Evolutionary conservation across 2,888 invertebrate genomes (phyloP).

Genomic region (Metalampra italica): DNA sequence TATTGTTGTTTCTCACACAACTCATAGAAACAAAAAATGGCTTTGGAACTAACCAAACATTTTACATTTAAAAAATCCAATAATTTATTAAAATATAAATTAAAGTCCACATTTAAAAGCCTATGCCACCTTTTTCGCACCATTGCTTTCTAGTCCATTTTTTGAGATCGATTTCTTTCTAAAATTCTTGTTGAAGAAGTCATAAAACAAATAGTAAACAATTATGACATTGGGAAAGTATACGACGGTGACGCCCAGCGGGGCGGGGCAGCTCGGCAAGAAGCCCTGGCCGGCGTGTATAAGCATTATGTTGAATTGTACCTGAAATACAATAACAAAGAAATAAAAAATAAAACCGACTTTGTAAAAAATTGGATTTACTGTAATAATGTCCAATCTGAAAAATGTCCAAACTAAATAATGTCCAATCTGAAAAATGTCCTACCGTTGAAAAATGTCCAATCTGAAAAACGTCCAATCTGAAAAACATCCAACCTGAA

Average conservation of each 20-base stretch:
- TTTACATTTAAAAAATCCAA: too few relatives aligned
- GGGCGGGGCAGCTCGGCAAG: constrained; percentile 77
- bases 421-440: too few relatives aligned
- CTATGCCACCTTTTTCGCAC: constrained; percentile 12
- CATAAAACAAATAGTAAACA: constrained; percentile 84
- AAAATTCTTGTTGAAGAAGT: constrained; percentile 82
- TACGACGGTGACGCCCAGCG: constrained; percentile 64
- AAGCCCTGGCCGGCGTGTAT: constrained; percentile 75
- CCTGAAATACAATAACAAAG: constrained; percentile 54
- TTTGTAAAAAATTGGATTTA: background rate
- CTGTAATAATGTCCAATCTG: too few relatives aligned
- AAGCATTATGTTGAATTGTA: constrained; percentile 83
- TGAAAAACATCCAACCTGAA: too few relatives aligned
- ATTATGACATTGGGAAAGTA: constrained; percentile 81
- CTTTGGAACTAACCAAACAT: too few relatives aligned
- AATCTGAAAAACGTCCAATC: too few relatives aligned
- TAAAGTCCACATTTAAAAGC: too few relatives aligned
- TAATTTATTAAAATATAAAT: too few relatives aligned
- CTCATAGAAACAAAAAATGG: too few relatives aligned
- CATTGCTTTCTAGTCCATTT: constrained; percentile 12
- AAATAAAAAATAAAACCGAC: background rate
- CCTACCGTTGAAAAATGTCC: too few relatives aligned
- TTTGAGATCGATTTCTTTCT: constrained; percentile 15
- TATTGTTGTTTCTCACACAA: too few relatives aligned
- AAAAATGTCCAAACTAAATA: too few relatives aligned